A percentile compares a stretch with the other conserved stretches of the same genome.
Evolutionary conservation across 2,797 vertebrate species (phyloP).

Genomic region (Scarus forsteni): DNA sequence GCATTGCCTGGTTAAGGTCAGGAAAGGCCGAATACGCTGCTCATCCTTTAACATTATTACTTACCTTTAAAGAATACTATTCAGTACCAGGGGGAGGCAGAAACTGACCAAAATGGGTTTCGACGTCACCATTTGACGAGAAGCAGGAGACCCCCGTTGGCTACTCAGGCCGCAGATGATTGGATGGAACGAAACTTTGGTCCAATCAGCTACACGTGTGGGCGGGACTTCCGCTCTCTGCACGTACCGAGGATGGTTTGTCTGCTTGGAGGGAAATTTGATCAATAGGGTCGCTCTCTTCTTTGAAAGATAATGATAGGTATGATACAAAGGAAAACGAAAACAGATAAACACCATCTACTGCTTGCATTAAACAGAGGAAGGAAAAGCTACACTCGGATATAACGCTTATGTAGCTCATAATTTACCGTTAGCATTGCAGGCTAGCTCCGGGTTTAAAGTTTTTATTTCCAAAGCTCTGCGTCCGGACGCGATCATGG

Average conservation of each 20-base stretch:
- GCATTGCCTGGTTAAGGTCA: too few relatives aligned
- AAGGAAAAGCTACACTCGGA: background rate
- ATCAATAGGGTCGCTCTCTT: conserved; percentile 11
- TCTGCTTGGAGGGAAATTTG: conserved; percentile 80
- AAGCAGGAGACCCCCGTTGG: too few relatives aligned
- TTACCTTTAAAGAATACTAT: too few relatives aligned
- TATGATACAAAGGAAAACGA: too few relatives aligned
- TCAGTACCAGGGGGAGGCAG: too few relatives aligned
- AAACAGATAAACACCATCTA: fast-evolving
- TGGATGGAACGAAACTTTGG: background rate
- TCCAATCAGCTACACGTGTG: conserved; percentile 43
- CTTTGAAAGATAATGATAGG: background rate
- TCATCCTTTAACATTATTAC: too few relatives aligned
- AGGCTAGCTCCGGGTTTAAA: background rate
- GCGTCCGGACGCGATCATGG: background rate
- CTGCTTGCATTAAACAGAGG: background rate
- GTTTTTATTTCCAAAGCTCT: too few relatives aligned
- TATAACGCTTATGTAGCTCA: background rate
- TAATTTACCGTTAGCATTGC: conserved; percentile 16
- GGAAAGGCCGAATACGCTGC: too few relatives aligned
- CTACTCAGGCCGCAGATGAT: conserved; percentile 20
- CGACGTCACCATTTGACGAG: too few relatives aligned
- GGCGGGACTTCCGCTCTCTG: conserved; percentile 56
- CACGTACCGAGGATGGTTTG: background rate
- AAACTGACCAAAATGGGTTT: too few relatives aligned